phyloP scores from a whole-genome alignment of 64 coral and sea anemone species.

The Stichodactyla helianthus region DNA sequence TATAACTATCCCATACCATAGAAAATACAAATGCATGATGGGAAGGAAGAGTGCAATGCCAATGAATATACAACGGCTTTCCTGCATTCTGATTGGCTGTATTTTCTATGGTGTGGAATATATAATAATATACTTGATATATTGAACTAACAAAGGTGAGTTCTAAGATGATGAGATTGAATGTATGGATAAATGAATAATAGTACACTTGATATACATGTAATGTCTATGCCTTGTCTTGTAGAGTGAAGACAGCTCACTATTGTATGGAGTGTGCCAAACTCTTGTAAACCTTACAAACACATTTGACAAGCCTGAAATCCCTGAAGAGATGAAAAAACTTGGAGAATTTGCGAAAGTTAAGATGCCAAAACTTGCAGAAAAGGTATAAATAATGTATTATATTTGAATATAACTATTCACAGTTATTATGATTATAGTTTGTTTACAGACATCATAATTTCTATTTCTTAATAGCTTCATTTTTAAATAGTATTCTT shows the following conservation, averaged over 20 bases:
- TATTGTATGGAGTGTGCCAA: conserved; percentile 95
- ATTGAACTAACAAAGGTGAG: too few species aligned
- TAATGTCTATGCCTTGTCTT: not conserved
- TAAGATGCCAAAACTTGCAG: conserved; percentile 74
- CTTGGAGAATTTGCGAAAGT: conserved; percentile 96
- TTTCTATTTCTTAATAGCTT: too few species aligned
- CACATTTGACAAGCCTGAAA: conserved; percentile 88
- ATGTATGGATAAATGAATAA: not conserved
- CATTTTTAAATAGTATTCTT: too few species aligned
- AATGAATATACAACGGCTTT: too few species aligned
- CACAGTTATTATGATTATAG: too few species aligned
- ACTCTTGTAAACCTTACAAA: conserved; percentile 93
- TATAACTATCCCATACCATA: too few species aligned
- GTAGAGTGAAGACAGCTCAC: conserved; percentile 70
- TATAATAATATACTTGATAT: too few species aligned
- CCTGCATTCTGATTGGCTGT: too few species aligned
- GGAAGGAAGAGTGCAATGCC: too few species aligned
- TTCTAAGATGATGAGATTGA: not conserved
- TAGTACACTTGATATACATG: not conserved
- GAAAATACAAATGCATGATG: too few species aligned
- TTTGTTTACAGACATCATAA: too few species aligned
- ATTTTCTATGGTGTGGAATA: too few species aligned
- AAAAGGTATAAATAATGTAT: conserved; percentile 53
- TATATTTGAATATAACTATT: not conserved
- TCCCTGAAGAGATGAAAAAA: conserved; percentile 96